phyloP scores from a whole-genome alignment of 1,140 invertebrate species.

The Neodiprion fabricii region DNA sequence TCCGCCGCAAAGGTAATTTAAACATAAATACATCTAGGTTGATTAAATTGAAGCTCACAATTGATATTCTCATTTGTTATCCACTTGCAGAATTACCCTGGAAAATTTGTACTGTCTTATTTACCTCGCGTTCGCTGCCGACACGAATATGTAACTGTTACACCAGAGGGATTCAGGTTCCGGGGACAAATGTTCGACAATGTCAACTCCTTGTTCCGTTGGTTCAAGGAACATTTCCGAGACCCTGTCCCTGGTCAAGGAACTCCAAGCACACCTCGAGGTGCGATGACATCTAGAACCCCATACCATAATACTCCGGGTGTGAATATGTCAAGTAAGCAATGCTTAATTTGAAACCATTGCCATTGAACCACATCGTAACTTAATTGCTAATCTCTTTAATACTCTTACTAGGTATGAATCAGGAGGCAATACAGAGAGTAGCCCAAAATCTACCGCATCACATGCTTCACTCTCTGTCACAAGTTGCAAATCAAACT shows the following conservation, averaged over 20 bases:
- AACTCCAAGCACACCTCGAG: constrained; percentile 76
- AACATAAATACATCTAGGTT: neutral
- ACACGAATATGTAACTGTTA: constrained; percentile 92
- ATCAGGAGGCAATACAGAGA: constrained; percentile 75
- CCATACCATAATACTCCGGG: constrained; percentile 73
- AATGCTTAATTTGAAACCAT: constrained; percentile 34
- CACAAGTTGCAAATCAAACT: constrained; percentile 73
- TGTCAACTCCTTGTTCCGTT: constrained; percentile 84
- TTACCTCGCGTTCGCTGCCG: constrained; percentile 82
- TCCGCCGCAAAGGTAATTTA: constrained; percentile 74
- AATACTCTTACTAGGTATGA: constrained; percentile 61
- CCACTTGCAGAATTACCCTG: constrained; percentile 78
- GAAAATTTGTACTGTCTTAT: constrained; percentile 95
- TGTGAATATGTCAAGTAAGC: constrained; percentile 53
- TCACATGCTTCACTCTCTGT: constrained; percentile 75
- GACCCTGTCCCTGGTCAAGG: constrained; percentile 80
- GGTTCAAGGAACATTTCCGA: constrained; percentile 98
- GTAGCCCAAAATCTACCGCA: constrained; percentile 76
- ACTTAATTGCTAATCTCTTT: constrained; percentile 7
- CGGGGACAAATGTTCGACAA: constrained; percentile 87
- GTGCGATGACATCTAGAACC: constrained; percentile 67
- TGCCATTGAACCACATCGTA: neutral
- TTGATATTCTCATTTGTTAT: neutral
- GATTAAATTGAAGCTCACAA: neutral
- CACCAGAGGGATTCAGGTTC: constrained; percentile 92